Evolutionary conservation across 2,888 invertebrate species (phyloP).

Genomic region (Hirtodrosophila cameraria): DNA sequence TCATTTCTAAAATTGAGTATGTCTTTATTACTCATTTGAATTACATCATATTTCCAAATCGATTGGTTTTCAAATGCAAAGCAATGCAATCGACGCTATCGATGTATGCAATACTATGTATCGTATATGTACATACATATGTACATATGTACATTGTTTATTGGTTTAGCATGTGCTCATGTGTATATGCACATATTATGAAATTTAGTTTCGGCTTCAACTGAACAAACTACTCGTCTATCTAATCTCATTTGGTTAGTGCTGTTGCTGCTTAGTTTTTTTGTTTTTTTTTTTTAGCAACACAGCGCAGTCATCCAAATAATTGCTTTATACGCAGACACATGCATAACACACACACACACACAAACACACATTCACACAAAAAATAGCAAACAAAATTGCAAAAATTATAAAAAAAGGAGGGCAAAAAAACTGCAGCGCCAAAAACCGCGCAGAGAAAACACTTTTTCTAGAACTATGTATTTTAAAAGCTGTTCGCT

Average conservation of each 20-base stretch:
- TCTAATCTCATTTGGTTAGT: slow-evolving; percentile 64
- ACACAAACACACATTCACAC: slow-evolving; percentile 45
- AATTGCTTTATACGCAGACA: slow-evolving; percentile 60
- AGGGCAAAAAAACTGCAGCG: slow-evolving; percentile 46
- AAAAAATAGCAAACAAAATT: slow-evolving; percentile 19
- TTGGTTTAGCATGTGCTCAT: too few relatives aligned
- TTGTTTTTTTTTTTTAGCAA: slow-evolving; percentile 36
- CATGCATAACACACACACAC: slow-evolving; percentile 14
- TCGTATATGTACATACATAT: not conserved
- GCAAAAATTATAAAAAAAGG: slow-evolving; percentile 19
- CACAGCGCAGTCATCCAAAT: slow-evolving; percentile 69
- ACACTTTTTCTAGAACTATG: slow-evolving; percentile 72
- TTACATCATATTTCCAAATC: too few relatives aligned
- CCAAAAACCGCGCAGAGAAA: slow-evolving; percentile 43
- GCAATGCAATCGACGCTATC: too few relatives aligned
- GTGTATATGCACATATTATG: too few relatives aligned
- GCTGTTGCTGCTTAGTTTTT: slow-evolving; percentile 34
- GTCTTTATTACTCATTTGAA: too few relatives aligned
- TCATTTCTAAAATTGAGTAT: too few relatives aligned
- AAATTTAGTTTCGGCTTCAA: slow-evolving; percentile 54
- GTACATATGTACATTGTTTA: not conserved
- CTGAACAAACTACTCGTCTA: slow-evolving; percentile 72
- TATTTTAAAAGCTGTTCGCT: slow-evolving; percentile 48
- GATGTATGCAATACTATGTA: not conserved
- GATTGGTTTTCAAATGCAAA: too few relatives aligned